Evolutionary conservation across 1,140 invertebrate genomes (phyloP).

Genomic region (Euwallacea fornicatus): DNA sequence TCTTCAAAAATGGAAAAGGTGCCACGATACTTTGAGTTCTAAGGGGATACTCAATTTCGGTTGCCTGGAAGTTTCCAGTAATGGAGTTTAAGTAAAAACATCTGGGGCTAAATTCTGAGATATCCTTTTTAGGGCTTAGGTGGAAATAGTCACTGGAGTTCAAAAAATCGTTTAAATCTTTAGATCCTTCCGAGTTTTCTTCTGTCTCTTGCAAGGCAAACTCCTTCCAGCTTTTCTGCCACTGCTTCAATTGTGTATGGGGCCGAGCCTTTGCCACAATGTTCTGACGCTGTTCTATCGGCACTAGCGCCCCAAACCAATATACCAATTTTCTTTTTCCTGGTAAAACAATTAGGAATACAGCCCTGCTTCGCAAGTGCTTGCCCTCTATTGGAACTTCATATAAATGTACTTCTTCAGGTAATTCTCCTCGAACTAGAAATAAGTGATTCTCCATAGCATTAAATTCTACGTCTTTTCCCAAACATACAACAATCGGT

Average conservation of each 20-base stretch:
- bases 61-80: conserved; percentile 36
- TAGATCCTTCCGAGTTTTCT: conserved; percentile 24
- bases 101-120: conserved; percentile 34
- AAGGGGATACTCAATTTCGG: conserved; percentile 41
- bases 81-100: conserved; percentile 44
- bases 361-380: conserved; percentile 38
- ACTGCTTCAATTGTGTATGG: conserved; percentile 5
- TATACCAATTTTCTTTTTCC: conserved; percentile 24
- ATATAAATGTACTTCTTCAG: conserved; percentile 41
- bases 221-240: conserved; percentile 17
- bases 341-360: conserved; percentile 35
- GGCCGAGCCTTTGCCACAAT: conserved; percentile 14
- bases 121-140: not conserved
- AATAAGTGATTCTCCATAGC: conserved; percentile 30
- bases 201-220: conserved; percentile 22
- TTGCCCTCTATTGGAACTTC: conserved; percentile 36
- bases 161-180: not conserved
- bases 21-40: conserved; percentile 22
- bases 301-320: conserved; percentile 34
- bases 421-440: conserved; percentile 40
- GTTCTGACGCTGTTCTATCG: conserved; percentile 11
- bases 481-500: conserved; percentile 32
- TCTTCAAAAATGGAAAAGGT: conserved; percentile 43
- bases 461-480: conserved; percentile 33
- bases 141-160: not conserved